Percentiles rank a stretch among this genome's conserved stretches.
Evolutionary conservation across 2,888 invertebrate genomes (phyloP).

Genomic region (Sycophila texana): DNA sequence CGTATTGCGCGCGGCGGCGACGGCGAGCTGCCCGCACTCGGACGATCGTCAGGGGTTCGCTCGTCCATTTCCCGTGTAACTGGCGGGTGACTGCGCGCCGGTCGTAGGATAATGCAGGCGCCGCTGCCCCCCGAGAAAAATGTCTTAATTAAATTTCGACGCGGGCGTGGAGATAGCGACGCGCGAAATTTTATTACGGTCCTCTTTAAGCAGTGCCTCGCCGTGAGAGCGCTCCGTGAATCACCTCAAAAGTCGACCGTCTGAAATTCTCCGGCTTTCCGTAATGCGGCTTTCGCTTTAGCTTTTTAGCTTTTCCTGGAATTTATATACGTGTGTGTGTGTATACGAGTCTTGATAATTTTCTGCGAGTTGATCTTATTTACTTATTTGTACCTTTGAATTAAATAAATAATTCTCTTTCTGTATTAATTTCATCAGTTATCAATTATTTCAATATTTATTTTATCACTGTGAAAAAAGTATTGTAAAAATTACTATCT

Average conservation of each 20-base stretch:
- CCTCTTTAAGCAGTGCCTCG: not conserved
- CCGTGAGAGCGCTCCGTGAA: not conserved
- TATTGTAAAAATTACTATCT: too few relatives aligned
- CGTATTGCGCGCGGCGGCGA: constrained; percentile 17
- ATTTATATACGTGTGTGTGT: too few relatives aligned
- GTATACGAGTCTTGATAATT: too few relatives aligned
- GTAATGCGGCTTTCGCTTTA: not conserved
- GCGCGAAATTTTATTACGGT: constrained; percentile 34
- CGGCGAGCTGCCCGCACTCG: not conserved
- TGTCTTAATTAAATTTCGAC: constrained; percentile 30
- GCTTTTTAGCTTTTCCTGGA: not conserved
- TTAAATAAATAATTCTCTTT: too few relatives aligned
- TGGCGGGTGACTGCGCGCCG: not conserved
- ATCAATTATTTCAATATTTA: too few relatives aligned
- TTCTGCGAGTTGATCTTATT: too few relatives aligned
- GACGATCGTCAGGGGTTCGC: constrained; percentile 7
- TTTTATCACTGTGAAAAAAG: too few relatives aligned
- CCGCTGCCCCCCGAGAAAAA: constrained; percentile 18
- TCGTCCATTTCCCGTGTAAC: not conserved
- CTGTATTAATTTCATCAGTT: too few relatives aligned
- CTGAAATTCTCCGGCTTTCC: constrained; percentile 17
- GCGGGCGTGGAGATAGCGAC: not conserved
- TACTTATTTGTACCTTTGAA: too few relatives aligned
- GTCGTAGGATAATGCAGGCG: not conserved
- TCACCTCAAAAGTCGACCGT: not conserved